Percentiles rank a stretch among this genome's conserved stretches.
phyloP scores from a whole-genome alignment of 1,140 invertebrate genomes.

The Bombyx mandarina region DNA sequence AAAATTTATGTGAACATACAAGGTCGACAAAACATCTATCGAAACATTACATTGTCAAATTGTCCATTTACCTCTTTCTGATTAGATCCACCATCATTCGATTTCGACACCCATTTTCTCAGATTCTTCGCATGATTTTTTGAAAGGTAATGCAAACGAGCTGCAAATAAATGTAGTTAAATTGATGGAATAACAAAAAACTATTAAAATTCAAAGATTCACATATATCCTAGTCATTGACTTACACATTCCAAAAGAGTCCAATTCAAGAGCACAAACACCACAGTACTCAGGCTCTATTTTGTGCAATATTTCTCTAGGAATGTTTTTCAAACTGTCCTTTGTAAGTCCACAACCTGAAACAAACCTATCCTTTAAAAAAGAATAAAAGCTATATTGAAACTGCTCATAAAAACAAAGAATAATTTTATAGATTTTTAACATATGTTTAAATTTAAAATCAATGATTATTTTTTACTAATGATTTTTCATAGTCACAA shows the following conservation, averaged over 20 bases:
- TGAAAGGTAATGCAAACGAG: slow-evolving; percentile 47
- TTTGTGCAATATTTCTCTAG: slow-evolving; percentile 25
- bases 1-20: slow-evolving; percentile 32
- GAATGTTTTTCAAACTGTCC: slow-evolving; percentile 30
- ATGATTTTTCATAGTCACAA: too few relatives aligned
- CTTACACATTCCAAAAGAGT: slow-evolving; percentile 36
- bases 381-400: neutral
- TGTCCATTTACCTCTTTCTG: slow-evolving; percentile 38
- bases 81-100: slow-evolving; percentile 15
- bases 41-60: slow-evolving; percentile 50
- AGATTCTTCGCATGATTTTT: slow-evolving; percentile 50
- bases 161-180: slow-evolving; percentile 33
- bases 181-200: neutral
- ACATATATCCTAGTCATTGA: neutral
- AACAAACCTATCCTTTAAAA: slow-evolving; percentile 2
- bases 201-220: too few relatives aligned
- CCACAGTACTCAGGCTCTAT: slow-evolving; percentile 39
- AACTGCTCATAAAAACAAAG: neutral
- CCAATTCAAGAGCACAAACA: slow-evolving; percentile 30
- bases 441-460: too few relatives aligned
- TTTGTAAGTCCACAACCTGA: slow-evolving; percentile 44
- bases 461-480: too few relatives aligned
- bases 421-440: too few relatives aligned
- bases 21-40: slow-evolving; percentile 33
- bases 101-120: slow-evolving; percentile 41